A percentile compares a stretch with the other conserved stretches of the same genome.
phyloP scores from a whole-genome alignment of 2,888 invertebrate species.

The Flabesymbios commensalis region DNA sequence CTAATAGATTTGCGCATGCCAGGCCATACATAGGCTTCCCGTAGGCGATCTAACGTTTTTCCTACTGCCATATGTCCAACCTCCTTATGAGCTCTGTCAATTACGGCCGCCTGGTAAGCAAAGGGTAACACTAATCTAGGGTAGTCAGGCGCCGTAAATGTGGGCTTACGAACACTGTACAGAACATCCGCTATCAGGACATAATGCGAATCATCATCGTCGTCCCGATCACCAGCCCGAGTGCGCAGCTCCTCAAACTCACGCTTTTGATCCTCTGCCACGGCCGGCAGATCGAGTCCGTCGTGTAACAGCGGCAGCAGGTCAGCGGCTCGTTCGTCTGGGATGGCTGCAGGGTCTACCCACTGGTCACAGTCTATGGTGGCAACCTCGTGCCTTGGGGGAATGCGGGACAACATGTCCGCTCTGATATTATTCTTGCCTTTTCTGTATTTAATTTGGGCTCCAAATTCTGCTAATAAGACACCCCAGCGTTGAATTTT shows the following conservation, averaged over 20 bases:
- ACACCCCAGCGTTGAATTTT: constrained; percentile 11
- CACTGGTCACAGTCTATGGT: not conserved
- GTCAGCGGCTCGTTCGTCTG: not conserved
- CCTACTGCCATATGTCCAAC: constrained; percentile 8
- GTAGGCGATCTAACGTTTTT: constrained; percentile 2
- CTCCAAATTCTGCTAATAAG: constrained; percentile 7
- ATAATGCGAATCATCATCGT: constrained; percentile 5
- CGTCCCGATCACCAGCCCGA: not conserved
- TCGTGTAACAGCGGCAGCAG: not conserved
- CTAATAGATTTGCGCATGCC: constrained; percentile 6
- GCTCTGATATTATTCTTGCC: not conserved
- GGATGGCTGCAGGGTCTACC: not conserved
- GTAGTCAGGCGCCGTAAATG: not conserved
- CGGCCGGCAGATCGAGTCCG: not conserved
- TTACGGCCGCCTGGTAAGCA: constrained; percentile 2
- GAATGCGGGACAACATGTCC: not conserved
- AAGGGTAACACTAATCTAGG: constrained; percentile 7
- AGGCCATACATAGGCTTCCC: constrained; percentile 16
- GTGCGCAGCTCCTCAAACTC: not conserved
- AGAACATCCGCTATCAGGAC: not conserved
- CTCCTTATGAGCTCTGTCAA: constrained; percentile 9
- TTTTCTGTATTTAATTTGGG: not conserved
- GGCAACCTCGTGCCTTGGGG: not conserved
- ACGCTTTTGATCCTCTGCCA: not conserved
- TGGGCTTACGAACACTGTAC: not conserved